A percentile compares a stretch with the other conserved stretches of the same genome.
Conservation (phyloP, 2,113 vertebrate species). For the Salvelinus alpinus region DNA sequence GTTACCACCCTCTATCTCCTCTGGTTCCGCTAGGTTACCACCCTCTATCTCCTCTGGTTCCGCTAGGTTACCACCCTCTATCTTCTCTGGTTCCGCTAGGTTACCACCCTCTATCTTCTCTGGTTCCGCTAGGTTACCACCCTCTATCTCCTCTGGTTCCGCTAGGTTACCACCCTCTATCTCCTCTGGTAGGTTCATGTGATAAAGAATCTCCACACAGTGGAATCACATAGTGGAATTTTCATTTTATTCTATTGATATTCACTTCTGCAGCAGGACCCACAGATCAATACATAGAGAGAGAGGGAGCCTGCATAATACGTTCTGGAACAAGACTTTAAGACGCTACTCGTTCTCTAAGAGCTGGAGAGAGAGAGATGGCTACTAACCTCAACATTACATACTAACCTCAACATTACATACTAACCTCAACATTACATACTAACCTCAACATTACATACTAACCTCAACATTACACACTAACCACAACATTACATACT, state of each 20-base stretch:
- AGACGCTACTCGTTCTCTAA: too few species aligned
- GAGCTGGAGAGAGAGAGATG: background rate
- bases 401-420: too few species aligned
- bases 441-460: too few species aligned
- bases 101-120: background rate
- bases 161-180: background rate
- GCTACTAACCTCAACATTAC: too few species aligned
- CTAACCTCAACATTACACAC: too few species aligned
- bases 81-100: background rate
- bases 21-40: background rate
- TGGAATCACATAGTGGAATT: conserved; percentile 3
- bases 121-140: too few species aligned
- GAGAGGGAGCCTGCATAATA: background rate
- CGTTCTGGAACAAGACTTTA: too few species aligned
- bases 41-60: background rate
- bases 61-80: too few species aligned
- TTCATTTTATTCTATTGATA: conserved; percentile 9
- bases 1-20: too few species aligned
- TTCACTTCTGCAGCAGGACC: background rate
- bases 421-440: too few species aligned
- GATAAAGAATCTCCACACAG: background rate
- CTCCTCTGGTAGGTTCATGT: background rate
- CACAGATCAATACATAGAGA: background rate
- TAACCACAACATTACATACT: too few species aligned
- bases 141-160: background rate